Evolutionary conservation across 2,797 vertebrate species (phyloP), one percentile per base, ranked within the genome.

Genomic region (Melanotaenia boesemani): DNA sequence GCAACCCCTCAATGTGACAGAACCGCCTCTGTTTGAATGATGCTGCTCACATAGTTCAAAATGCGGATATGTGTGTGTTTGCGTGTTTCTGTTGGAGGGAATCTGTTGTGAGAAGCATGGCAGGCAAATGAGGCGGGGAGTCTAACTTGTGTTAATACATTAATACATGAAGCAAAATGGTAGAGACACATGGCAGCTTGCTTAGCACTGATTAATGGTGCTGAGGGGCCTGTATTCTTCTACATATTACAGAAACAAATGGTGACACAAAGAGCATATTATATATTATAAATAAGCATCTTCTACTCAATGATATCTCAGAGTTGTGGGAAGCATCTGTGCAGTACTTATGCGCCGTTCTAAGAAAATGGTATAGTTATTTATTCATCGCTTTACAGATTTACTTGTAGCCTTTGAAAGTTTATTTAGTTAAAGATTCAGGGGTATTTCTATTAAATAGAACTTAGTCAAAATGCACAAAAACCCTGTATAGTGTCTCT

Each of bases 1-100:
- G 84, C 66, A 83, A 89, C 88, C 89, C 91, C 87, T 78, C 50
- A 6, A 69, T 58, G 75, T 81, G 5, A 68, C 66, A 68, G 64
- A 80, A 67, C 56, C 81, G 39, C 69, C 76, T 56, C 46, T 81
- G 61, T 83, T 87, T 83, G 72, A 87, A 86, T 56, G 70, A 90
- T 79, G 81, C 79, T 0, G 54, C 72, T 72, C 67, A 48, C 55
- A 20, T 34, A 64, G 70, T 72, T 85, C 37, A 54, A 81, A 80
- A 61, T 26, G 15, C 0, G 1, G 46, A 44, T 3, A 22, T 52
- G 55, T 37, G 12, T 24, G 60, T 4, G 52, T 54, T 3, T 74
- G 41, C 1, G 15, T 4, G 50, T 72, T 67, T 75, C 41, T 2
- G 20, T 65, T 64, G 63, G 63, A 5, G 44, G 20, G 18, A 36